Base-by-base conservation (phyloP, 2,888 invertebrate genomes). In the Torymus texanus region DNA sequence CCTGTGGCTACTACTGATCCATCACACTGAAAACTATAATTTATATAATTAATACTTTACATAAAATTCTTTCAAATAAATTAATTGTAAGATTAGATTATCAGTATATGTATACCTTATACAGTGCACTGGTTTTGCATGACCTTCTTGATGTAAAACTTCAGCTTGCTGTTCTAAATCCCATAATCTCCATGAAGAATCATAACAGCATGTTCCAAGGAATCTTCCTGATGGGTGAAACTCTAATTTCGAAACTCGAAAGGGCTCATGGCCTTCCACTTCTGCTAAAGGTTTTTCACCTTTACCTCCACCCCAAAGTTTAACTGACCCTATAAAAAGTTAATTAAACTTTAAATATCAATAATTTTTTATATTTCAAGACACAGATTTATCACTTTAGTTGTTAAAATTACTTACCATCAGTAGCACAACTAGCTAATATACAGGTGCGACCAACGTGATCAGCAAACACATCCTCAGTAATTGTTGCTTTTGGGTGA, bases 221-320 rank as follows among this genome's bases (percentile, higher is more conserved):
- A 98, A 98, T 71, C 97, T 91, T 0, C 99, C 99, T 0, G 97
- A 98, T 0, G 99, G 99, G 92, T 99, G 99, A 91, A 98, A 99
- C 76, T 94, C 95, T 41, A 98, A 90, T 80, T 96, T 93, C 0
- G 98, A 95, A n/a, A 99, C 99, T 70, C 99, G 92, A 85, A 95
- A 92, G 0, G 98, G 97, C 83, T 94, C 93, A 90, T 99, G 99
- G 0, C 98, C 98, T 78, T 96, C 95, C 13, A 99, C 94, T 79
- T 97, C 96, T 0, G 97, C 97, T 63, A 98, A 92, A 0, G 98
- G 97, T 80, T 96, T 94, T 80, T 98, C 97, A 84, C 96, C 97
- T 53, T 75, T 85, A 29, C 90, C 90, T 59, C 90, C 86, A 12
- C 87, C 85, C 90, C 90, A 90, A 18, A 90, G 83, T 83, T 90